Conservation (phyloP, 2,797 vertebrate genomes). For the Etheostoma perlongum region DNA sequence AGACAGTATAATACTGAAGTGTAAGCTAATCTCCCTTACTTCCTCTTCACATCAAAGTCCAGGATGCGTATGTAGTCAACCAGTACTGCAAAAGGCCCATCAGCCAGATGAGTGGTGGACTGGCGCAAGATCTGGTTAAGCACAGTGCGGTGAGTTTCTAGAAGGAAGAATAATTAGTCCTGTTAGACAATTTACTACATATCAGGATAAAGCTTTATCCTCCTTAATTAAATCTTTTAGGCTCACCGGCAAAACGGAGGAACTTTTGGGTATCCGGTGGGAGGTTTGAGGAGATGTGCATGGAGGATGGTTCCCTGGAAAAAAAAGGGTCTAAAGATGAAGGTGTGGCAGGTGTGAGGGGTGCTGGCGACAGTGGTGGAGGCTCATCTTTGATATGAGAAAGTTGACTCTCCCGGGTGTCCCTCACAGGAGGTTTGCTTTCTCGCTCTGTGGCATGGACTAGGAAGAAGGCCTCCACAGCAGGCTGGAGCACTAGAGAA, state of each 20-base stretch:
- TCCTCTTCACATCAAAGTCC: conserved; percentile 97
- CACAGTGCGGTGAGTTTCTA: conserved; percentile 96
- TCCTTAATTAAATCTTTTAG: neutral
- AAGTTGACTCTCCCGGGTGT: conserved; percentile 92
- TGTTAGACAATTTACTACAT: conserved; percentile 7
- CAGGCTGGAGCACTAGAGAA: conserved; percentile 91
- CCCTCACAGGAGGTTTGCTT: conserved; percentile 95
- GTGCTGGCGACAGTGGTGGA: conserved; percentile 89
- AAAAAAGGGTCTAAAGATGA: conserved; percentile 96
- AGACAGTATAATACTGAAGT: neutral
- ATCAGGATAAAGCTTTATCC: conserved; percentile 1
- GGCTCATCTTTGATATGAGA: conserved; percentile 89
- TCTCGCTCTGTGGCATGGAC: conserved; percentile 97
- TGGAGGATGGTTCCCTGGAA: conserved; percentile 94
- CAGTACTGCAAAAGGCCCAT: conserved; percentile 95
- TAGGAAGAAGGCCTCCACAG: conserved; percentile 96
- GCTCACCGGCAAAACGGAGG: conserved; percentile 93
- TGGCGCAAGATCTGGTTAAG: conserved; percentile 96
- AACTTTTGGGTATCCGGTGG: conserved; percentile 98
- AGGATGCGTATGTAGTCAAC: conserved; percentile 97
- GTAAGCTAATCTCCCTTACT: conserved; percentile 81
- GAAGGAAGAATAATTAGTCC: neutral
- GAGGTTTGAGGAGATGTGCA: conserved; percentile 97
- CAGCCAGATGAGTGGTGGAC: conserved; percentile 94
- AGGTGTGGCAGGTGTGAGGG: conserved; percentile 93